phyloP scores from a whole-genome alignment of 1,140 invertebrate species.

The Drosophila melanica region DNA sequence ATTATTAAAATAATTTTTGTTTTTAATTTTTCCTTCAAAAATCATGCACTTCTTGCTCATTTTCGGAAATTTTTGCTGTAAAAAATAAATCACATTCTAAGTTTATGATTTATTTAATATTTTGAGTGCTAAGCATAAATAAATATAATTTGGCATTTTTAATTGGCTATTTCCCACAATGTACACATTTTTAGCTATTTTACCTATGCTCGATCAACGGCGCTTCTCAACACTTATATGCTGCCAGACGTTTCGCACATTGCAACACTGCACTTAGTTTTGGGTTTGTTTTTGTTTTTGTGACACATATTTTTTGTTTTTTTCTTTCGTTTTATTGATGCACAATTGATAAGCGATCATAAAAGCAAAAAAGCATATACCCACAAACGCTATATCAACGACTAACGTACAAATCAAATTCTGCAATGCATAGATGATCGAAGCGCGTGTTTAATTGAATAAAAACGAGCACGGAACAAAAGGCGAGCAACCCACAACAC shows the following conservation, averaged over 20 bases:
- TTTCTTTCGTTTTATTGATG: constrained; percentile 44
- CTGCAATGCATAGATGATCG: constrained; percentile 33
- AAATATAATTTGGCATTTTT: too few species aligned
- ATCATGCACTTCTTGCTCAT: too few species aligned
- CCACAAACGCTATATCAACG: constrained; percentile 9
- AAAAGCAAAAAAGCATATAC: constrained; percentile 16
- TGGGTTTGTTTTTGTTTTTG: constrained; percentile 43
- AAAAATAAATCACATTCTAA: too few species aligned
- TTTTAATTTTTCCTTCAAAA: too few species aligned
- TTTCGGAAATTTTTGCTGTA: too few species aligned
- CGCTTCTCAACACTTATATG: neutral
- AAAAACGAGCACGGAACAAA: constrained; percentile 27
- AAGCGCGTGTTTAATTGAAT: constrained; percentile 29
- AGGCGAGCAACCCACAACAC: constrained; percentile 29
- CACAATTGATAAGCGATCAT: constrained; percentile 45
- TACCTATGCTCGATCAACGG: neutral
- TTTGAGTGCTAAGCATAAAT: too few species aligned
- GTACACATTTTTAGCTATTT: neutral
- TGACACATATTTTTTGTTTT: constrained; percentile 38
- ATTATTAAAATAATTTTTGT: too few species aligned
- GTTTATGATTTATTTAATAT: too few species aligned
- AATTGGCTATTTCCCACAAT: too few species aligned
- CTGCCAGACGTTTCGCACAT: neutral
- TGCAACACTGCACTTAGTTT: constrained; percentile 41
- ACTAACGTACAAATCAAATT: constrained; percentile 31